phyloP scores from a whole-genome alignment of 2,797 vertebrate species.

The Hippocampus kuda region DNA sequence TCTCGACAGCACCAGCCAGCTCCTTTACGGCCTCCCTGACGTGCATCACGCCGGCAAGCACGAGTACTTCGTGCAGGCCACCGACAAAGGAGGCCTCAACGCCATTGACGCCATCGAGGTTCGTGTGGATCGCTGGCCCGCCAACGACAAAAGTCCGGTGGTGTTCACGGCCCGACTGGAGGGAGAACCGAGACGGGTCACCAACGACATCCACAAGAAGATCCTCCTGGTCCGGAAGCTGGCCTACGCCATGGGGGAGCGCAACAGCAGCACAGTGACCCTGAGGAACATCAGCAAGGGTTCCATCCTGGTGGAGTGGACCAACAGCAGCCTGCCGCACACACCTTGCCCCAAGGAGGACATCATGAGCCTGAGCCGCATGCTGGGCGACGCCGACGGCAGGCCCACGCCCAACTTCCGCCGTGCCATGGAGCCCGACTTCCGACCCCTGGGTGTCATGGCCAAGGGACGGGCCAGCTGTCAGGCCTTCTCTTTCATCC shows the following conservation, averaged over 20 bases:
- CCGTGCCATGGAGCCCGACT: slow-evolving; percentile 79
- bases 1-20: slow-evolving; percentile 78
- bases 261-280: slow-evolving; percentile 88
- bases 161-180: slow-evolving; percentile 78
- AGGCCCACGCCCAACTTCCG: slow-evolving; percentile 65
- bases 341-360: slow-evolving; percentile 86
- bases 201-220: slow-evolving; percentile 83
- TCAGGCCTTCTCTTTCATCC: slow-evolving; percentile 76
- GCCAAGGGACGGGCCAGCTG: slow-evolving; percentile 79
- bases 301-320: slow-evolving; percentile 91
- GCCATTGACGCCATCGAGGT: slow-evolving; percentile 91
- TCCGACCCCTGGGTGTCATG: slow-evolving; percentile 71
- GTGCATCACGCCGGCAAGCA: slow-evolving; percentile 79
- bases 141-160: slow-evolving; percentile 76
- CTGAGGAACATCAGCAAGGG: slow-evolving; percentile 82
- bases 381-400: slow-evolving; percentile 70
- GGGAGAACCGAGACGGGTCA: slow-evolving; percentile 74
- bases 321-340: slow-evolving; percentile 83
- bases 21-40: slow-evolving; percentile 89
- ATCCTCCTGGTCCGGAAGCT: slow-evolving; percentile 88
- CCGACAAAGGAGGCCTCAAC: slow-evolving; percentile 83
- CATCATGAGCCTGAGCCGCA: slow-evolving; percentile 72
- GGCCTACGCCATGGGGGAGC: slow-evolving; percentile 79
- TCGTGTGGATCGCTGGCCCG: slow-evolving; percentile 76
- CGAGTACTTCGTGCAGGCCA: slow-evolving; percentile 92